A percentile compares a stretch with the other conserved stretches of the same genome.
Conservation (phyloP, 1,140 invertebrate genomes). For the Adoxophyes honmai region DNA sequence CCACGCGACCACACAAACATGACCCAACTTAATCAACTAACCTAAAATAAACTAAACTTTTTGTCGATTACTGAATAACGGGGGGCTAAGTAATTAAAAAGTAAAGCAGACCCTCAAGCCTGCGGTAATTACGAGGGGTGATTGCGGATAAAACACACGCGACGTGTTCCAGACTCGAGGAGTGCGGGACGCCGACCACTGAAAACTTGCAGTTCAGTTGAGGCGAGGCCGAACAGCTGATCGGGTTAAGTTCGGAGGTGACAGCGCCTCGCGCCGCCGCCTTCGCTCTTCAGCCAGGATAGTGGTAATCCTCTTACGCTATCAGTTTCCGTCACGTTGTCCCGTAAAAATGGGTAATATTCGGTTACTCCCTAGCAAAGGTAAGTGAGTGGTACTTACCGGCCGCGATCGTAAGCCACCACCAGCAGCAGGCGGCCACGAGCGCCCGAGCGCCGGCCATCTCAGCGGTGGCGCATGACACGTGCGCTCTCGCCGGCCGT, state of each 20-base stretch:
- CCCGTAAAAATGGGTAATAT: neutral
- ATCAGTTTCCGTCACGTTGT: neutral
- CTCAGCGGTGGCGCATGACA: slow-evolving; percentile 72
- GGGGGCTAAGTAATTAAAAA: slow-evolving; percentile 23
- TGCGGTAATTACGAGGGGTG: slow-evolving; percentile 28
- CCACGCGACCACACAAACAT: neutral
- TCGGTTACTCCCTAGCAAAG: too few species aligned
- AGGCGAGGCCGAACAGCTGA: neutral
- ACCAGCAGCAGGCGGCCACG: slow-evolving; percentile 73
- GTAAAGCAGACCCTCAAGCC: slow-evolving; percentile 39
- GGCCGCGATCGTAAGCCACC: slow-evolving; percentile 71
- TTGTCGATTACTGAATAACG: too few species aligned
- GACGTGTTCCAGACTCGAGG: too few species aligned
- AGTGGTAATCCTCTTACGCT: slow-evolving; percentile 13
- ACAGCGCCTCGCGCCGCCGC: neutral
- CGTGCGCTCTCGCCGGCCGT: slow-evolving; percentile 73
- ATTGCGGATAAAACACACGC: slow-evolving; percentile 35
- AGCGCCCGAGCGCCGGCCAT: slow-evolving; percentile 76
- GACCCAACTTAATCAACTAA: too few species aligned
- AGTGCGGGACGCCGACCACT: neutral
- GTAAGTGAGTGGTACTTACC: slow-evolving; percentile 54
- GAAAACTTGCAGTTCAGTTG: slow-evolving; percentile 28
- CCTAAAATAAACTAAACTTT: too few species aligned
- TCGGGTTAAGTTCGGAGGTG: neutral
- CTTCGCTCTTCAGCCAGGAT: neutral